Conservation (phyloP, 2,888 invertebrate genomes). For the Celastrina argiolus region DNA sequence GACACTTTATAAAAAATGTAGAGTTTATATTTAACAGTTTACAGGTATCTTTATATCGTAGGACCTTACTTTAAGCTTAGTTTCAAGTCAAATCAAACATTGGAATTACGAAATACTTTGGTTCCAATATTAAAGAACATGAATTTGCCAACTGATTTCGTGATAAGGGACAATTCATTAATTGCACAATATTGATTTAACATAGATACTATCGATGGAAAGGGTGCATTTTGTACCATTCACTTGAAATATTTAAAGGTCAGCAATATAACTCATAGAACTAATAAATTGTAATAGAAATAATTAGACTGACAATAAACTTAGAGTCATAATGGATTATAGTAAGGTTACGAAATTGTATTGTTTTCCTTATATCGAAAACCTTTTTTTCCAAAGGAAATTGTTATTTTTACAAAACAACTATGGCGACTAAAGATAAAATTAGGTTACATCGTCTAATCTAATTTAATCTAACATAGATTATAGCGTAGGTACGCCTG, state of each 20-base stretch:
- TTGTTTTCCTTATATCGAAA: too few relatives aligned
- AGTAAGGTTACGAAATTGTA: too few relatives aligned
- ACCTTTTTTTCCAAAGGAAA: too few relatives aligned
- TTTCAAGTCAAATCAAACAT: constrained; percentile 8
- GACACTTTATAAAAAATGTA: too few relatives aligned
- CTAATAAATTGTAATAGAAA: not conserved
- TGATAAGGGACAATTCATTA: constrained; percentile 10
- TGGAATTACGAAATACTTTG: constrained; percentile 17
- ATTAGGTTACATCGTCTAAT: too few relatives aligned
- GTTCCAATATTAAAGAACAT: constrained; percentile 28
- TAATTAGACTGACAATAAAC: too few relatives aligned
- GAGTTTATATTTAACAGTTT: constrained; percentile 15
- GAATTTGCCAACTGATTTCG: constrained; percentile 25
- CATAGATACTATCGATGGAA: constrained; percentile 7
- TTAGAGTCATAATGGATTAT: too few relatives aligned
- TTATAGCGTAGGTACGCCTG: too few relatives aligned
- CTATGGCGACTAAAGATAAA: too few relatives aligned
- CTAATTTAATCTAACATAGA: too few relatives aligned
- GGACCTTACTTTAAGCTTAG: not conserved
- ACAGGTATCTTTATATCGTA: constrained; percentile 17
- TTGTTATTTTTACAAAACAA: too few relatives aligned
- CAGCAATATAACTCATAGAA: not conserved
- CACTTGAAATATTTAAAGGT: constrained; percentile 7
- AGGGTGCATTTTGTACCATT: constrained; percentile 3
- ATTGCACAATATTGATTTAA: not conserved